Conservation (phyloP, 2,797 vertebrate genomes). For the Hoplostethus mediterraneus region DNA sequence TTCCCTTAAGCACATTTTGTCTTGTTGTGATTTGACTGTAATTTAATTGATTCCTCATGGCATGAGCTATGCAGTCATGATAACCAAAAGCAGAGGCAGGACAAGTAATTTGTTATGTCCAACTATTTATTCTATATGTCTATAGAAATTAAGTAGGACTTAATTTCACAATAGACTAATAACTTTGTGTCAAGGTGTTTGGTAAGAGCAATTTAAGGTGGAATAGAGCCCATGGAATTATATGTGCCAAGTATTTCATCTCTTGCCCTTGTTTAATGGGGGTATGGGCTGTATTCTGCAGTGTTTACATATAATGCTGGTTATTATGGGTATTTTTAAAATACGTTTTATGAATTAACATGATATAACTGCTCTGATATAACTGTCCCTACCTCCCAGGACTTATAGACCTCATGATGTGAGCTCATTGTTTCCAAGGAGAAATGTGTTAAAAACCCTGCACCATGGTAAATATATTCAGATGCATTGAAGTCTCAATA, state of each 20-base stretch:
- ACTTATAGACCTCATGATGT: neutral
- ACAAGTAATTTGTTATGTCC: slow-evolving; percentile 85
- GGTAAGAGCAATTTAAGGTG: neutral
- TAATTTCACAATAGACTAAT: slow-evolving; percentile 35
- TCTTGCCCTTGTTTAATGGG: neutral
- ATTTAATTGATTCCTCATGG: slow-evolving; percentile 89
- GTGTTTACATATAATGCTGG: neutral
- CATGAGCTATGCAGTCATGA: slow-evolving; percentile 82
- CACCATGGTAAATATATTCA: neutral
- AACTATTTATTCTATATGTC: slow-evolving; percentile 81
- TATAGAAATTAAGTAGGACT: slow-evolving; percentile 70
- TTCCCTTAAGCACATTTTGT: slow-evolving; percentile 67
- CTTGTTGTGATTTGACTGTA: slow-evolving; percentile 83
- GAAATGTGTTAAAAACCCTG: neutral
- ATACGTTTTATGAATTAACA: too few species aligned
- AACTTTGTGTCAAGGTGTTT: neutral
- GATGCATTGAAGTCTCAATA: neutral
- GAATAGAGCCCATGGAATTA: neutral
- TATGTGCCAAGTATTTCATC: neutral
- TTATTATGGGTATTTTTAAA: slow-evolving; percentile 14
- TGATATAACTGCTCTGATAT: too few species aligned
- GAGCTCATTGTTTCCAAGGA: slow-evolving; percentile 1
- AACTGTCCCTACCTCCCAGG: neutral
- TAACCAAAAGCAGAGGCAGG: slow-evolving; percentile 83
- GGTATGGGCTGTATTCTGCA: neutral